phyloP scores from a whole-genome alignment of 2,113 vertebrate species.

The Sialia sialis region DNA sequence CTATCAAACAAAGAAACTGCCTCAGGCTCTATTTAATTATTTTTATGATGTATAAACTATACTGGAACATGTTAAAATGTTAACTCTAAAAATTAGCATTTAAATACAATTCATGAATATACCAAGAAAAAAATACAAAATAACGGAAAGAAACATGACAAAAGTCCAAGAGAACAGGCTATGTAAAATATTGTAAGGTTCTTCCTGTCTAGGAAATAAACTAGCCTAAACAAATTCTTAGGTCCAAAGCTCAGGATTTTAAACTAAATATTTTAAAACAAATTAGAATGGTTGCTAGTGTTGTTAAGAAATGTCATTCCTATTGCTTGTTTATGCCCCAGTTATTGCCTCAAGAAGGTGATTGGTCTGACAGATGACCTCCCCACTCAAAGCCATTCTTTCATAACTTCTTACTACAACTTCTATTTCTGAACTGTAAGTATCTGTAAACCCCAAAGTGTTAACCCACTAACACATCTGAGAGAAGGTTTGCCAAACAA shows the following conservation, averaged over 20 bases:
- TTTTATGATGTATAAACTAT: neutral
- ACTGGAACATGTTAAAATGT: neutral
- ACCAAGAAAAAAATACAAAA: neutral
- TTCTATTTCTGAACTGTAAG: neutral
- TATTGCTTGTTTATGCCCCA: neutral
- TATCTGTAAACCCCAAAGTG: neutral
- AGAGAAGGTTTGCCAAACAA: neutral
- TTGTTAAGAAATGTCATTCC: neutral
- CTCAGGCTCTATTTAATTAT: neutral
- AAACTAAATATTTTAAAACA: neutral
- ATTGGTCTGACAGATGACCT: neutral
- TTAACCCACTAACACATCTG: neutral
- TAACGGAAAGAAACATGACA: neutral
- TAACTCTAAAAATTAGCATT: neutral
- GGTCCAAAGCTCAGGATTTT: neutral
- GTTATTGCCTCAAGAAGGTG: neutral
- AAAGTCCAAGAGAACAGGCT: neutral
- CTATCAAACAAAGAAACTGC: neutral
- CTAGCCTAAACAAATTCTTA: neutral
- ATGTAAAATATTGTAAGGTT: neutral
- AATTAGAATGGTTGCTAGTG: neutral
- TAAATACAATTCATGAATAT: neutral
- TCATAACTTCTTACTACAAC: neutral
- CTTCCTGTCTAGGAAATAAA: neutral
- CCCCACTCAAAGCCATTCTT: neutral